Evolutionary conservation across 2,888 invertebrate genomes (phyloP).

Genomic region (Rhorus exstirpatorius): DNA sequence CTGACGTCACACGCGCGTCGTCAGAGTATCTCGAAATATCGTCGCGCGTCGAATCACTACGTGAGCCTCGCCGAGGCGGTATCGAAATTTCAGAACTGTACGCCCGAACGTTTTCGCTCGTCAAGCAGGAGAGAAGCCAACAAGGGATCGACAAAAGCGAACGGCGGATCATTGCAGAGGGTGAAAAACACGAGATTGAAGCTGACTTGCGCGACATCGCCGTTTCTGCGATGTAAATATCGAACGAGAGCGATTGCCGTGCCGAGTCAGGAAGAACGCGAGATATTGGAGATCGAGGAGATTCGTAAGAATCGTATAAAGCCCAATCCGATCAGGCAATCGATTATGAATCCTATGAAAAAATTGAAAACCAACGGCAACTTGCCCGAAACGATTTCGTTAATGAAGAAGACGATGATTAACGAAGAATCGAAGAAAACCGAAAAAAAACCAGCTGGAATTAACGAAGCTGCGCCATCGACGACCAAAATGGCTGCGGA

Average conservation of each 20-base stretch:
- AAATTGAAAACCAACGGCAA: conserved; percentile 16
- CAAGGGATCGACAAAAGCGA: conserved; percentile 81
- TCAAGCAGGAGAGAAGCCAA: conserved; percentile 76
- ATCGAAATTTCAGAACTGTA: conserved; percentile 86
- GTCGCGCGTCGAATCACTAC: conserved; percentile 78
- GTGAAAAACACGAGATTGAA: conserved; percentile 73
- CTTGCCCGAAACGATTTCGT: neutral
- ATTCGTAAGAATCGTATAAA: conserved; percentile 90
- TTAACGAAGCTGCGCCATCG: no score
- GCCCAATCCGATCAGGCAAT: conserved; percentile 87
- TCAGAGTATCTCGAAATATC: conserved; percentile 63
- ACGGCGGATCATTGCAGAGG: conserved; percentile 74
- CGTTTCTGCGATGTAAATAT: conserved; percentile 78
- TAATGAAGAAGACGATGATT: neutral
- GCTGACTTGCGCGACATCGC: conserved; percentile 80
- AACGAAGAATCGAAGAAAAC: neutral
- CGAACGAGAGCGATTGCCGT: conserved; percentile 87
- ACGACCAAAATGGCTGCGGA: no score
- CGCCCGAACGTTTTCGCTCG: conserved; percentile 87
- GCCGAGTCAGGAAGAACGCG: conserved; percentile 88
- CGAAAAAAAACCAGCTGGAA: conserved; percentile 19
- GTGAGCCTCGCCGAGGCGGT: conserved; percentile 88
- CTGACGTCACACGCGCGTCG: conserved; percentile 53
- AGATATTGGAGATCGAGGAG: conserved; percentile 89
- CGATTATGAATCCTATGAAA: conserved; percentile 6